phyloP scores from a whole-genome alignment of 2,888 invertebrate species.

The Dorcus hopei region DNA sequence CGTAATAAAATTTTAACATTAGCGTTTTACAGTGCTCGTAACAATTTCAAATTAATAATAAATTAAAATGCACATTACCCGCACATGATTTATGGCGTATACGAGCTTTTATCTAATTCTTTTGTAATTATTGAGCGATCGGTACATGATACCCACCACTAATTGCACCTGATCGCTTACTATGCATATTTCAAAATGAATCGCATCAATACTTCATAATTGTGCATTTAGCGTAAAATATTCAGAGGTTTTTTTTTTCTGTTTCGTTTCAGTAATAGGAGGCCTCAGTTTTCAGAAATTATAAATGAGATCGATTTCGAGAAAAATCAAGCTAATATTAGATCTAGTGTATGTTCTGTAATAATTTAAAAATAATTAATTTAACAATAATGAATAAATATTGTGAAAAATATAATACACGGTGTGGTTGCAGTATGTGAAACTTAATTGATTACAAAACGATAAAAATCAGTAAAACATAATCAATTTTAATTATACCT shows the following conservation, averaged over 20 bases:
- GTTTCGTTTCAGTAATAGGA: background rate
- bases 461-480: too few relatives aligned
- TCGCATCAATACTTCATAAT: background rate
- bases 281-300: too few relatives aligned
- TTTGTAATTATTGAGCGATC: slow-evolving; percentile 9
- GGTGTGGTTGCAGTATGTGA: too few relatives aligned
- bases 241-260: background rate
- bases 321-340: too few relatives aligned
- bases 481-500: too few relatives aligned
- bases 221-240: background rate
- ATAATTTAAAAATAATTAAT: too few relatives aligned
- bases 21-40: slow-evolving; percentile 2
- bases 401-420: too few relatives aligned
- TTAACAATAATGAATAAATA: too few relatives aligned
- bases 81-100: slow-evolving; percentile 1
- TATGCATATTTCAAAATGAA: background rate
- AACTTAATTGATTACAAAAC: too few relatives aligned
- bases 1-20: too few relatives aligned
- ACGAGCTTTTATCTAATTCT: background rate
- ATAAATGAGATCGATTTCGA: too few relatives aligned
- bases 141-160: slow-evolving; percentile 2
- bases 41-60: slow-evolving; percentile 18
- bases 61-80: slow-evolving; percentile 5
- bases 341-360: too few relatives aligned
- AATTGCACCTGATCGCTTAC: background rate